These are phyloP conservation scores for Bolinopsis microptera DNA, from an alignment of 37 sponge, comb jelly and placozoan species.

Conservation along the genomic window DNA sequence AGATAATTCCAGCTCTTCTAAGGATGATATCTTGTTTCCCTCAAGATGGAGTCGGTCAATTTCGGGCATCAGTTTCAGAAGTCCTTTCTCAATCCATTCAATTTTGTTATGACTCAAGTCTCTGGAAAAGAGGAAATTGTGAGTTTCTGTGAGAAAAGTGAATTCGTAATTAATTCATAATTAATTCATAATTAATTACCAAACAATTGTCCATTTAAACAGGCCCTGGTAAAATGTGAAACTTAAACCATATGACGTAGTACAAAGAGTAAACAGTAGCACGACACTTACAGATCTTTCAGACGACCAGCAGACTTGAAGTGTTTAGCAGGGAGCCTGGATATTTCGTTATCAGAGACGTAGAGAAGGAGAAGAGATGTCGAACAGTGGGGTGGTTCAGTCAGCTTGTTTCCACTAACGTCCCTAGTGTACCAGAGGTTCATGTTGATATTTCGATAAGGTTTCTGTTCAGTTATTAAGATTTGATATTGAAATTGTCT, in stretches of 20 bases:
- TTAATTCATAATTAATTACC: too few species aligned
- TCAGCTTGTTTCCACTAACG: slow-evolving; percentile 8
- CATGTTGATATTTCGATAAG: too few species aligned
- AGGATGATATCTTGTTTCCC: neutral
- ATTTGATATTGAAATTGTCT: too few species aligned
- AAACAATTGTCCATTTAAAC: neutral
- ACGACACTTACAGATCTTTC: slow-evolving; percentile 23
- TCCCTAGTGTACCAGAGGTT: neutral
- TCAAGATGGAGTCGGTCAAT: neutral
- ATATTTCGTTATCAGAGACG: neutral
- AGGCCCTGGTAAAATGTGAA: too few species aligned
- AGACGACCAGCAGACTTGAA: neutral
- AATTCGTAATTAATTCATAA: neutral
- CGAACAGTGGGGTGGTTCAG: neutral
- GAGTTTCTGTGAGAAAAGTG: neutral
- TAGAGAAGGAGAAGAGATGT: neutral
- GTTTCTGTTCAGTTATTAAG: too few species aligned
- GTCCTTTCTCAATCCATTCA: neutral
- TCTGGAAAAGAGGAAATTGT: neutral
- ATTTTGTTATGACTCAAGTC: slow-evolving; percentile 11
- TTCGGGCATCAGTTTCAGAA: neutral
- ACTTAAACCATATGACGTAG: too few species aligned
- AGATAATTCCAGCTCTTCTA: neutral
- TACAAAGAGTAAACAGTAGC: too few species aligned
- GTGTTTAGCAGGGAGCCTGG: neutral